These are phyloP conservation scores for Malthinus flaveolus DNA, from an alignment of 2,888 invertebrate genomes.

Conservation along the genomic window DNA sequence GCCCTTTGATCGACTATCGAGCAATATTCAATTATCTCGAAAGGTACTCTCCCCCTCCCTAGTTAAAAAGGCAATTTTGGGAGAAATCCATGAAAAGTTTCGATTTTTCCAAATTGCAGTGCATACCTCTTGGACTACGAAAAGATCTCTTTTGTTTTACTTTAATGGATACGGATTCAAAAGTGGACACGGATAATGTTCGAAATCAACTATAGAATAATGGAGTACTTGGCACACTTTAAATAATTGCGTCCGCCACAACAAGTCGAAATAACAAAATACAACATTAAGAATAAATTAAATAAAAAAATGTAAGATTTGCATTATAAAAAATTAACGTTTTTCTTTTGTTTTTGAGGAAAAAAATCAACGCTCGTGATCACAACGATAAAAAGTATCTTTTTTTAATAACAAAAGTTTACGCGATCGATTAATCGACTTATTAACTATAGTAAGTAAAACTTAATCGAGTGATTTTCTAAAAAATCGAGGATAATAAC, in stretches of 20 bases:
- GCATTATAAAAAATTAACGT: constrained; percentile 21
- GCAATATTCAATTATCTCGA: no score
- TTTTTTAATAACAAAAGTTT: constrained; percentile 41
- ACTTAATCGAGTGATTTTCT: no score
- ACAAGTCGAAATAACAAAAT: constrained; percentile 16
- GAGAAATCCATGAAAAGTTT: no score
- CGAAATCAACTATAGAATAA: neutral
- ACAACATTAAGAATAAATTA: constrained; percentile 11
- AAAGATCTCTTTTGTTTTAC: constrained; percentile 4
- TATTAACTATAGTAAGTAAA: no score
- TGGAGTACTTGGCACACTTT: constrained; percentile 20
- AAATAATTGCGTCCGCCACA: constrained; percentile 13
- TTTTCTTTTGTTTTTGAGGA: neutral
- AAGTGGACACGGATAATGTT: constrained; percentile 18
- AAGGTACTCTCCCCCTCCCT: no score
- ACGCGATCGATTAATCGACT: constrained; percentile 9
- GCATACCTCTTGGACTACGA: no score
- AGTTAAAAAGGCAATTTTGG: no score
- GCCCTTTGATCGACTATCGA: no score
- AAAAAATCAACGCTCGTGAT: constrained; percentile 45
- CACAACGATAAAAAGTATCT: constrained; percentile 52
- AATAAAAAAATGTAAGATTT: constrained; percentile 30
- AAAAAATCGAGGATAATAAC: constrained; percentile 37
- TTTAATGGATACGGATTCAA: constrained; percentile 28
- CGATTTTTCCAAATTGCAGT: no score